phyloP scores from a whole-genome alignment of 92 coral and sea anemone species.

The Zoanthus sociatus region DNA sequence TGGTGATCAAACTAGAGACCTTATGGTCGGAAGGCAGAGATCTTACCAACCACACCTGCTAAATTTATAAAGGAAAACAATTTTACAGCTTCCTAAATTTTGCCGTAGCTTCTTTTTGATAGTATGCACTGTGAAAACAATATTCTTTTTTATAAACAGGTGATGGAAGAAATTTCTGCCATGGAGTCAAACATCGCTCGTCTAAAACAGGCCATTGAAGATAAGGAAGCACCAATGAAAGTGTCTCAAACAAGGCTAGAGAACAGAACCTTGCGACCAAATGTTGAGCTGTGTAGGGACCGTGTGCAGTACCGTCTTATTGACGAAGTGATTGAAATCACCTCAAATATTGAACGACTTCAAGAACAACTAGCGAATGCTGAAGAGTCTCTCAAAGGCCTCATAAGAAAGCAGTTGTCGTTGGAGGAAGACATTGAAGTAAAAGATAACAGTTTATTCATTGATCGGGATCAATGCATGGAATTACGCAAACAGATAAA shows the following conservation, averaged over 20 bases:
- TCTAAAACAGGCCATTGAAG: slow-evolving; percentile 88
- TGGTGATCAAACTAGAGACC: too few relatives aligned
- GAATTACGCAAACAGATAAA: slow-evolving; percentile 94
- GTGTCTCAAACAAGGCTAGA: slow-evolving; percentile 94
- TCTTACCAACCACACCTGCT: too few relatives aligned
- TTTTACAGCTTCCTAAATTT: too few relatives aligned
- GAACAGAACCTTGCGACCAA: slow-evolving; percentile 95
- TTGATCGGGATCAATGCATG: slow-evolving; percentile 93
- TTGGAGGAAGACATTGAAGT: slow-evolving; percentile 96
- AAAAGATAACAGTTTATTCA: slow-evolving; percentile 85
- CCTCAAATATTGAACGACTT: slow-evolving; percentile 83
- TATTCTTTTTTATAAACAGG: slow-evolving; percentile 53
- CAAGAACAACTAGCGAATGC: slow-evolving; percentile 85
- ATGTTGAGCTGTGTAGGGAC: slow-evolving; percentile 97
- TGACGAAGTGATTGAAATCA: slow-evolving; percentile 87
- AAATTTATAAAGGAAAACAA: too few relatives aligned
- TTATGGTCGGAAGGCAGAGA: too few relatives aligned
- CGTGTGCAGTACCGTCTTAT: slow-evolving; percentile 94
- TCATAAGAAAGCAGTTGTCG: slow-evolving; percentile 90
- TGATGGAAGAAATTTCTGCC: slow-evolving; percentile 89
- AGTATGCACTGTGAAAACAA: too few relatives aligned
- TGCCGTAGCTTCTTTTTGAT: too few relatives aligned
- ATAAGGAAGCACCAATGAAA: slow-evolving; percentile 95
- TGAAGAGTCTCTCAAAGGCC: slow-evolving; percentile 85
- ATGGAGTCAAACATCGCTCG: slow-evolving; percentile 93